Conservation (phyloP, 2,113 vertebrate species). For the Gila orcuttii region DNA sequence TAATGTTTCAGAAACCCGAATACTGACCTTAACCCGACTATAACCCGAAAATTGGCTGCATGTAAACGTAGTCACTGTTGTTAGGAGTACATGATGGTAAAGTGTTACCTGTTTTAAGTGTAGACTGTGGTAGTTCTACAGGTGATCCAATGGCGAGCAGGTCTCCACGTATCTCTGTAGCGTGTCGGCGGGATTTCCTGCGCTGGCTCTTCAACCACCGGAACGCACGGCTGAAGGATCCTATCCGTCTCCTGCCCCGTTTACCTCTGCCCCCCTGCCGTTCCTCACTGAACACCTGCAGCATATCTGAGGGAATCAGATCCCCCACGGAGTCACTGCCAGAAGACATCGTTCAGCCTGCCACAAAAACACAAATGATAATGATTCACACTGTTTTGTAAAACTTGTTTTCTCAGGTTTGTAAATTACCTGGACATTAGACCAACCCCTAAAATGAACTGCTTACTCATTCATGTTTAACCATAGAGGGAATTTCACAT, state of each 20-base stretch:
- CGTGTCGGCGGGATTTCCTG: slow-evolving; percentile 70
- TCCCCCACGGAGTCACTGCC: slow-evolving; percentile 76
- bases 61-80: too few species aligned
- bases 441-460: not conserved
- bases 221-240: slow-evolving; percentile 75
- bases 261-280: slow-evolving; percentile 69
- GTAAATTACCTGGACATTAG: not conserved
- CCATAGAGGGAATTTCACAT: not conserved
- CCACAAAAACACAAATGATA: not conserved
- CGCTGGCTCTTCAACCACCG: slow-evolving; percentile 79
- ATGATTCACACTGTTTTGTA: not conserved
- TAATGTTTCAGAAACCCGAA: too few species aligned
- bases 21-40: too few species aligned
- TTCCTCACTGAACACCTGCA: slow-evolving; percentile 75
- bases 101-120: slow-evolving; percentile 20
- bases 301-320: slow-evolving; percentile 79
- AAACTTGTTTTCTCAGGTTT: not conserved
- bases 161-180: slow-evolving; percentile 53
- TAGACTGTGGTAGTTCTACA: slow-evolving; percentile 13
- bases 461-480: not conserved
- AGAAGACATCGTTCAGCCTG: slow-evolving; percentile 69
- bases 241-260: slow-evolving; percentile 66
- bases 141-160: slow-evolving; percentile 56
- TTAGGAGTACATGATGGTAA: not conserved
- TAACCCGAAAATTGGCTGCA: too few species aligned